phyloP scores from a whole-genome alignment of 1,140 invertebrate species.

The Propsilocerus akamusi region DNA sequence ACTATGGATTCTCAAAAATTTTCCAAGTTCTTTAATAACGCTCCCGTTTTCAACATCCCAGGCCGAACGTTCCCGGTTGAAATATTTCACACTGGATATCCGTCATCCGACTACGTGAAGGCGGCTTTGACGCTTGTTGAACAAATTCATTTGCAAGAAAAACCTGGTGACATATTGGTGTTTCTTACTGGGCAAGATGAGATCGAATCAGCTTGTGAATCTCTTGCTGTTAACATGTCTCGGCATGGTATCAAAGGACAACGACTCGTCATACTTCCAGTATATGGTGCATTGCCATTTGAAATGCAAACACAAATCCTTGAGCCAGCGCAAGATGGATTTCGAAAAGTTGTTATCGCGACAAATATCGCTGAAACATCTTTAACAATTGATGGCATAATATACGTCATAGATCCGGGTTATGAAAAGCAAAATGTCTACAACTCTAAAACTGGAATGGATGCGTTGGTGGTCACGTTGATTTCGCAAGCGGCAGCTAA shows the following conservation, averaged over 20 bases:
- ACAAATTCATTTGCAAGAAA: conserved; percentile 99
- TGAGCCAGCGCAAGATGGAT: conserved; percentile 83
- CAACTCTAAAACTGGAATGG: conserved; percentile 92
- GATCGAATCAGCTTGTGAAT: conserved; percentile 98
- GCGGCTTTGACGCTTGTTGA: conserved; percentile 96
- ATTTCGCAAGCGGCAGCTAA: conserved; percentile 99
- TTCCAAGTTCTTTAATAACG: conserved; percentile 96
- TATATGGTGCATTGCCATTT: conserved; percentile 96
- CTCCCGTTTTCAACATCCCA: conserved; percentile 96
- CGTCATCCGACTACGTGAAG: conserved; percentile 95
- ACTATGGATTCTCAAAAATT: conserved; percentile 99
- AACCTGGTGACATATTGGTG: conserved; percentile 85
- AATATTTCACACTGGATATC: conserved; percentile 98
- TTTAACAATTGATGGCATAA: conserved; percentile 98
- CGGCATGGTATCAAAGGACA: conserved; percentile 93
- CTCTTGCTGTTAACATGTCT: conserved; percentile 92
- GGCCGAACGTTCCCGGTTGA: conserved; percentile 86
- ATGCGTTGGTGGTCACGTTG: conserved; percentile 91
- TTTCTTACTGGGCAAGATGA: conserved; percentile 93
- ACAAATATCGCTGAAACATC: conserved; percentile 99
- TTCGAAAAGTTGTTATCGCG: conserved; percentile 91
- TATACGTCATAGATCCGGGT: conserved; percentile 99
- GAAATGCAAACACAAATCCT: conserved; percentile 96
- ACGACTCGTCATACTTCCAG: conserved; percentile 93
- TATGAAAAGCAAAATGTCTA: conserved; percentile 99